Evolutionary conservation across 1,140 invertebrate genomes (phyloP).

Genomic region (Caenorhabditis inopinata): DNA sequence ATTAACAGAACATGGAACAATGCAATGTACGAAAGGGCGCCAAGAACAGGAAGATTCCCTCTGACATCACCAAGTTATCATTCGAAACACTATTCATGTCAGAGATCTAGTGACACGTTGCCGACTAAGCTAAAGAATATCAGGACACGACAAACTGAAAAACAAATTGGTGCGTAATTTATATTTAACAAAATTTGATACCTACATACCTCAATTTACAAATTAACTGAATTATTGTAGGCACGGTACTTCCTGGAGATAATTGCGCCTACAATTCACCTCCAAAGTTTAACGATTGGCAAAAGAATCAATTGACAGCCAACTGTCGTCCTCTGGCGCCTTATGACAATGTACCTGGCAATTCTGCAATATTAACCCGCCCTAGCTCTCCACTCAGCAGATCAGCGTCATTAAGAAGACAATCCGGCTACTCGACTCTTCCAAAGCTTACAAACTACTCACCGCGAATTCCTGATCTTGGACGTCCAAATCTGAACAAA

Average conservation of each 20-base stretch:
- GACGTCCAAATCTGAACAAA: background rate
- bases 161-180: background rate
- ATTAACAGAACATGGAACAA: slow-evolving; percentile 27
- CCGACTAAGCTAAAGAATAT: background rate
- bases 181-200: too few relatives aligned
- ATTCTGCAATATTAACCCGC: slow-evolving; percentile 19
- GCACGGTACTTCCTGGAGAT: background rate
- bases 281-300: slow-evolving; percentile 48
- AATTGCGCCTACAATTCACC: slow-evolving; percentile 46
- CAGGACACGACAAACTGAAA: background rate
- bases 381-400: slow-evolving; percentile 5
- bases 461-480: slow-evolving; percentile 36
- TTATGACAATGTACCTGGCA: slow-evolving; percentile 45
- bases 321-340: background rate
- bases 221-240: background rate
- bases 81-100: slow-evolving; percentile 30
- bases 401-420: background rate
- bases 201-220: too few relatives aligned
- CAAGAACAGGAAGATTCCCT: slow-evolving; percentile 30
- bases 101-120: slow-evolving; percentile 37
- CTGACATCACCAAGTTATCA: slow-evolving; percentile 49
- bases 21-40: background rate
- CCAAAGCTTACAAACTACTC: background rate
- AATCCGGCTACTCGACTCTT: background rate
- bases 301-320: background rate